Base-by-base conservation (phyloP, 2,888 invertebrate species). In the Drosophila quasianomalipes region DNA sequence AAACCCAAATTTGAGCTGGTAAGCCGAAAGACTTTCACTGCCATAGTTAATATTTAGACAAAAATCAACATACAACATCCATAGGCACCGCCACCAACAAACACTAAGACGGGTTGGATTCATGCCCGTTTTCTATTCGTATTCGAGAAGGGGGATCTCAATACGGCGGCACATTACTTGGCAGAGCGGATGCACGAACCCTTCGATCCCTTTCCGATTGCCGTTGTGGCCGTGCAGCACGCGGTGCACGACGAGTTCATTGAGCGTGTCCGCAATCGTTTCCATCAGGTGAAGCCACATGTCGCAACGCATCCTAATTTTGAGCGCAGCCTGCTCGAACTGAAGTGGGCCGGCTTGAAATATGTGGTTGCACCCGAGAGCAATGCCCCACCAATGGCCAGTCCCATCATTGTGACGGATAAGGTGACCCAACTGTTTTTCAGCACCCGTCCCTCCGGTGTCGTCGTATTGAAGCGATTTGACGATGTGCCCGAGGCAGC, bases 151-250 rank as follows among this genome's bases (percentile, higher is more conserved):
- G 90, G 91, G 0, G 93, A 93, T 68, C 60, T 93, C 9, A 86
- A 91, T 55, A 86, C 92, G 12, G 92, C 93, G 0, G 77, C 91
- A 0, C 84, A 92, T 57, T 75, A 81, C 39, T 60, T 93, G 44
- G 85, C 80, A 0, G 83, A 91, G 47, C 82, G 90, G 0, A 74
- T 93, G 70, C 87, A 91, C 7, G 81, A 86, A 9, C 92, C 93
- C 1, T 83, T 89, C 26, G 66, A 76, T 2, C 52, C 69, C 0
- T 81, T 86, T 53, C 84, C 87, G 0, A 79, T 93, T 39, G 87
- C 86, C 63, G 79, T 85, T 7, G 88, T 92, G 28, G 85, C 91
- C 0, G 92, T 93, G 0, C 92, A 93, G 5, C 83, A 91, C 26
- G 84, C 91, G 3, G 81, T 92, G 19, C 69, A 70, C 3, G 81